Percentiles rank a stretch among this genome's conserved stretches.
These are phyloP conservation scores for Hippocampus barbouri DNA, from an alignment of 2,113 vertebrate genomes.

Conservation along the genomic window DNA sequence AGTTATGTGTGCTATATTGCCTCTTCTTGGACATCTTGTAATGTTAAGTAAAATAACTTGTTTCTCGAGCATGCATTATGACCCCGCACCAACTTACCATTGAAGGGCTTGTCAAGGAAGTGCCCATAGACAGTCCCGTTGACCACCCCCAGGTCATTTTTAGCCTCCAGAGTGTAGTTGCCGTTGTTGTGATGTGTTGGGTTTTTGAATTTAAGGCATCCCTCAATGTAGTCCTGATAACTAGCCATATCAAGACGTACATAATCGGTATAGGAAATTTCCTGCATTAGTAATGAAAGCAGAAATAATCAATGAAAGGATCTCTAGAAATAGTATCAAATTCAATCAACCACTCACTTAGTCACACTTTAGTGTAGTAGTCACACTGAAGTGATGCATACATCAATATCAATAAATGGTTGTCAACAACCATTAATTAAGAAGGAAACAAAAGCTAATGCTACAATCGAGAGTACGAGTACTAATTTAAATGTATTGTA, in stretches of 20 bases:
- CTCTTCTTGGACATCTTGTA: not conserved
- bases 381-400: not conserved
- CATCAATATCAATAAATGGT: not conserved
- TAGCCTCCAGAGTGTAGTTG: slow-evolving; percentile 91
- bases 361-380: not conserved
- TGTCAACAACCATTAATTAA: not conserved
- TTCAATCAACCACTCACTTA: not conserved
- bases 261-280: slow-evolving; percentile 80
- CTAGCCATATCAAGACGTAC: slow-evolving; percentile 80
- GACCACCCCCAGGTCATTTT: slow-evolving; percentile 82
- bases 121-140: slow-evolving; percentile 85
- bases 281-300: slow-evolving; percentile 36
- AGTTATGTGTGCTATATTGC: not conserved
- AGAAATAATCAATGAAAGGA: not conserved
- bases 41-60: not conserved
- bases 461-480: not conserved
- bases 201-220: slow-evolving; percentile 89
- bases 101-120: slow-evolving; percentile 79
- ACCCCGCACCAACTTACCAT: slow-evolving; percentile 21
- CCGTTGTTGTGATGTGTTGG: slow-evolving; percentile 96
- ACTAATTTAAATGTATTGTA: not conserved
- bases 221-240: slow-evolving; percentile 84
- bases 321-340: not conserved
- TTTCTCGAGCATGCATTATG: not conserved
- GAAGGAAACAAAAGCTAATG: not conserved